These are phyloP conservation scores for Enteromius thamalakanensis DNA, from an alignment of 2,797 vertebrate genomes.

Conservation along the genomic window DNA sequence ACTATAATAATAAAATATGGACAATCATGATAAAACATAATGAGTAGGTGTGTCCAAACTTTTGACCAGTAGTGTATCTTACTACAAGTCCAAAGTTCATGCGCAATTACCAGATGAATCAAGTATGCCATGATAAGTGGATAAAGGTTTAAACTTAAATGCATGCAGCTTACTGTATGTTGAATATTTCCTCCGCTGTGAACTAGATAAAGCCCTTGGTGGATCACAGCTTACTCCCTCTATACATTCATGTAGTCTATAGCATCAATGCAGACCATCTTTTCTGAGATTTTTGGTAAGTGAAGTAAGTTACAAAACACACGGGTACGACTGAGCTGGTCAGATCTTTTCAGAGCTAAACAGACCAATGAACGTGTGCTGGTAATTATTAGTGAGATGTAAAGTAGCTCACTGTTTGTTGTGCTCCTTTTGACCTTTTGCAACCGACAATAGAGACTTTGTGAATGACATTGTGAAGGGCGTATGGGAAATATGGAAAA, in stretches of 20 bases:
- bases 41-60: constrained; percentile 1
- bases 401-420: constrained; percentile 38
- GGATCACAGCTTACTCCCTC: not conserved
- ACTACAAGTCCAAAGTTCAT: constrained; percentile 26
- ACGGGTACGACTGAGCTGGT: not conserved
- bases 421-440: constrained; percentile 52
- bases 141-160: not conserved
- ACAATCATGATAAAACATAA: not conserved
- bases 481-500: constrained; percentile 37
- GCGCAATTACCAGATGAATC: not conserved
- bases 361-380: constrained; percentile 36
- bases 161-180: not conserved
- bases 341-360: constrained; percentile 34
- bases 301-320: not conserved
- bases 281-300: not conserved
- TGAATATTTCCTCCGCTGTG: not conserved
- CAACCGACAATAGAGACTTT: constrained; percentile 40
- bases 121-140: not conserved
- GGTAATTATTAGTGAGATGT: constrained; percentile 30
- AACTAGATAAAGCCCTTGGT: not conserved
- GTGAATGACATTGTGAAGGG: constrained; percentile 39
- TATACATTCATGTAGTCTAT: not conserved
- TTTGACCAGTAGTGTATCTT: constrained; percentile 13
- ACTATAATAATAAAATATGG: not conserved
- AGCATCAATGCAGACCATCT: not conserved